These are phyloP conservation scores for Tipula helvola DNA, from an alignment of 2,888 invertebrate species.

Conservation along the genomic window DNA sequence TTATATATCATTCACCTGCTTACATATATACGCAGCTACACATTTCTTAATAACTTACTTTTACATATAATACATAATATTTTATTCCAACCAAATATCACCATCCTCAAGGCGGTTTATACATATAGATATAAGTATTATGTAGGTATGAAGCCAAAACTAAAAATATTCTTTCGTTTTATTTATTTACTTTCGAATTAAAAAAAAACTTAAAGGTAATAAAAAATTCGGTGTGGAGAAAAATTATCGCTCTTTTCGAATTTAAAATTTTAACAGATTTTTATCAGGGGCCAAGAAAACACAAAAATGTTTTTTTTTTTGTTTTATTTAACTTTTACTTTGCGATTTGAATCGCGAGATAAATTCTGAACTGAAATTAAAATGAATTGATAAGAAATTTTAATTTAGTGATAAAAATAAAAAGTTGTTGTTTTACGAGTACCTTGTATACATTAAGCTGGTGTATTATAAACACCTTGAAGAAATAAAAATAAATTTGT, in stretches of 20 bases:
- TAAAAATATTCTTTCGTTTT: neutral
- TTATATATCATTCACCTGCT: neutral
- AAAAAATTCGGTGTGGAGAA: neutral
- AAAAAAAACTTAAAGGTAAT: neutral
- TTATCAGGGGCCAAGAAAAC: neutral
- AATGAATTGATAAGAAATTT: neutral
- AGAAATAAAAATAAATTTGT: neutral
- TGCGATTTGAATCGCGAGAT: neutral
- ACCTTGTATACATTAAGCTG: neutral
- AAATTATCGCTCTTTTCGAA: neutral
- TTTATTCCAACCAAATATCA: neutral
- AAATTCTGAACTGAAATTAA: neutral
- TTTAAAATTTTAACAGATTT: neutral
- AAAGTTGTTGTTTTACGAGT: neutral
- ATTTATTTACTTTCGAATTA: neutral
- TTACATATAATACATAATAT: neutral
- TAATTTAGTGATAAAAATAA: neutral
- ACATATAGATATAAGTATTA: neutral
- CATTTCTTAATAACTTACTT: neutral
- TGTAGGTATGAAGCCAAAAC: neutral
- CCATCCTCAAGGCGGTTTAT: neutral
- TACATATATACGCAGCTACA: neutral
- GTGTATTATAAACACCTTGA: neutral
- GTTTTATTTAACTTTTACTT: neutral
- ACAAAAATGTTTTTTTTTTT: neutral